Evolutionary conservation across 1,140 invertebrate species (phyloP), one percentile per base, ranked within the genome.

Genomic region (Chironomus striatipennis): DNA sequence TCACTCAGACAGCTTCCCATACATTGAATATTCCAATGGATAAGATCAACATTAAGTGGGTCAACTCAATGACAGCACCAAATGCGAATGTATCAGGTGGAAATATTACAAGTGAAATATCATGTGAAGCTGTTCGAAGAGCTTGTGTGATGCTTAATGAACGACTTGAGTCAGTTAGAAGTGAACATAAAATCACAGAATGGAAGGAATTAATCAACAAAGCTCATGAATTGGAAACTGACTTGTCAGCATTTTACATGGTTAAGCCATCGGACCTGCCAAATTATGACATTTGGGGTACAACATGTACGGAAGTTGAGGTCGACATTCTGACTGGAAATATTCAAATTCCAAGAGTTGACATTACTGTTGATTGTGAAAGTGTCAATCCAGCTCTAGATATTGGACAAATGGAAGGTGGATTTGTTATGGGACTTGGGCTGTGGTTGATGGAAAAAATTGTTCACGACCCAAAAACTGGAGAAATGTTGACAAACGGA

Each of bases 391-490:
- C 91, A 10, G 83, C 86, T 77, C 82, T 94, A 34, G 94, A 97
- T 82, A 83, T 96, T 74, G 94, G 94, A 65, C 94, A 97, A 85
- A 83, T 88, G 75, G 80, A 82, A 18, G 94, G 93, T n/a, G 90
- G 91, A 1, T 93, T 93, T 79, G 84, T 94, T 3, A 94, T 95
- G 91, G 94, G 93, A 2, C 76, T 93, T 2, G 93, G 94, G 42
- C 91, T 92, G 79, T 93, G 88, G 85, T 89, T 90, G 0, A 85
- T 81, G 3, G 94, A 96, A 81, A 84, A 91, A 74, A 79, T 93
- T 42, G 84, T 88, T 0, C 89, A 87, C 76, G 85, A 92, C 79
- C 81, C 84, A n/a, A 78, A 85, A 43, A 89, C 88, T 17, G 93
- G 92, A 15, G 81, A 85, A 76, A 82, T 91, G 17, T 83, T 91